phyloP scores from a whole-genome alignment of 2,888 invertebrate genomes.

The Drosophila acutilabella region DNA sequence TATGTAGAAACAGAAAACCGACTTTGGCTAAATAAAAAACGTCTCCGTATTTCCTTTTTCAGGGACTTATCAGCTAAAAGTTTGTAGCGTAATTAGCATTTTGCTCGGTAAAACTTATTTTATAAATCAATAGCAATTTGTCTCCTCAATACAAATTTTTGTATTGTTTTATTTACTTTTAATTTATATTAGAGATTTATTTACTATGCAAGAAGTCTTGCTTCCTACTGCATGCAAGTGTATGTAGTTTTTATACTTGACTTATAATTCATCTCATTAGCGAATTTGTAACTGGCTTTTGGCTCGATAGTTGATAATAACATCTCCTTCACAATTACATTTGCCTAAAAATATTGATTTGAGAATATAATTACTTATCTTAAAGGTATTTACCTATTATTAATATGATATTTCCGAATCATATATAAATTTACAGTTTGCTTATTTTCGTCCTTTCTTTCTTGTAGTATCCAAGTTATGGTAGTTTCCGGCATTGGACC shows the following conservation, averaged over 20 bases:
- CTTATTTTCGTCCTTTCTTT: background rate
- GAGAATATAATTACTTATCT: too few relatives aligned
- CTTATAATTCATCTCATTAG: background rate
- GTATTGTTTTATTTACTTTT: constrained; percentile 15
- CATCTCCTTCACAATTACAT: background rate
- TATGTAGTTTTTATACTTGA: background rate
- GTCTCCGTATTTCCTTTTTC: too few relatives aligned
- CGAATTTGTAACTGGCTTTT: background rate
- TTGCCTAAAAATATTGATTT: background rate
- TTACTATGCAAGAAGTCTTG: background rate
- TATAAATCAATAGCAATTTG: background rate
- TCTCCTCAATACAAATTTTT: constrained; percentile 6
- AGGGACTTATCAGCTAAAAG: too few relatives aligned
- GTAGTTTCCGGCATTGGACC: constrained; percentile 7
- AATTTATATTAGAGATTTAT: constrained; percentile 26
- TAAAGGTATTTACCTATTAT: too few relatives aligned
- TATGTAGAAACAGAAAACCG: too few relatives aligned
- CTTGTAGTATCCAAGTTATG: background rate
- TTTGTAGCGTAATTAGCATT: background rate
- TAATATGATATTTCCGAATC: background rate
- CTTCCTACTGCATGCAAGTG: background rate
- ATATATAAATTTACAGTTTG: background rate
- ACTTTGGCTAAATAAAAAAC: too few relatives aligned
- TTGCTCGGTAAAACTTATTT: background rate
- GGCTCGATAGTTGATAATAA: background rate